These are phyloP conservation scores for Conops quadrifasciatus DNA, from an alignment of 2,888 invertebrate species.

Conservation along the genomic window DNA sequence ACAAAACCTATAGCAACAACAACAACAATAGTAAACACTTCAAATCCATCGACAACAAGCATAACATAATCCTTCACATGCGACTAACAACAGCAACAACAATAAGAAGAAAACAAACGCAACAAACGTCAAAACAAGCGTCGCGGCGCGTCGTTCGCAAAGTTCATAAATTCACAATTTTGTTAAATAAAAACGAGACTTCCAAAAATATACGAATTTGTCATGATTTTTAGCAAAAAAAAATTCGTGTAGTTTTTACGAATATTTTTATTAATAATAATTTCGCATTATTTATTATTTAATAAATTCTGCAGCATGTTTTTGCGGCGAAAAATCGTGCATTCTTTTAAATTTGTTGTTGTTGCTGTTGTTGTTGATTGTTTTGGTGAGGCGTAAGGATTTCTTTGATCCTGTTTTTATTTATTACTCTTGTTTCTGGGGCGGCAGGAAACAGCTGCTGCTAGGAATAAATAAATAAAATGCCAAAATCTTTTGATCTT, in stretches of 20 bases:
- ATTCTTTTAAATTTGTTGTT: neutral
- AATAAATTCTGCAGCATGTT: conserved; percentile 19
- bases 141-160: neutral
- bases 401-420: conserved; percentile 19
- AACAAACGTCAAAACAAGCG: neutral
- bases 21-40: neutral
- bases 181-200: no score
- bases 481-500: no score
- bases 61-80: neutral
- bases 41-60: neutral
- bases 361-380: neutral
- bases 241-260: neutral
- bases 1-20: no score
- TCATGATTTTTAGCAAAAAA: no score
- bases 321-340: neutral
- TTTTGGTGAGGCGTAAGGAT: neutral
- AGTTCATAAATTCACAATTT: no score
- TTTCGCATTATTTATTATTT: neutral
- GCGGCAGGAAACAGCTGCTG: conserved; percentile 2
- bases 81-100: neutral
- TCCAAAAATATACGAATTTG: no score
- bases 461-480: conserved; percentile 1
- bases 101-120: no score
- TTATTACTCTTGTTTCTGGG: conserved; percentile 26
- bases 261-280: neutral